phyloP scores from a whole-genome alignment of 2,888 invertebrate species.

The Pantelozetes paolii region DNA sequence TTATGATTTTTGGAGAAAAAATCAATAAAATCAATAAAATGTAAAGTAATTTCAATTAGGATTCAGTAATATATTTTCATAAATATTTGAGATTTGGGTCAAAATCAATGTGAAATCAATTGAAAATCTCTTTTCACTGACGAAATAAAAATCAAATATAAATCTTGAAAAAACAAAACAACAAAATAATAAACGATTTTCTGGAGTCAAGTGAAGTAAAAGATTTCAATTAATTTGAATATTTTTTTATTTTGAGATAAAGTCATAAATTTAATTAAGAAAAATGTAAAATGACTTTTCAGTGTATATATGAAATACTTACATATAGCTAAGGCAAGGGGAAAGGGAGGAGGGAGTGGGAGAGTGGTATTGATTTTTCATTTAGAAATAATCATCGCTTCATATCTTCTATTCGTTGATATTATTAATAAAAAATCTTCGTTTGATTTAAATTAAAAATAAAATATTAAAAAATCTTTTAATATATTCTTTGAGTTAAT shows the following conservation, averaged over 20 bases:
- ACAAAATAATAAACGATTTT: neutral
- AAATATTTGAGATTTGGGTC: neutral
- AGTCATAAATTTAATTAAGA: conserved; percentile 34
- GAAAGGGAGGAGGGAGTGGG: neutral
- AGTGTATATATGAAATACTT: neutral
- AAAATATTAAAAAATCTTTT: neutral
- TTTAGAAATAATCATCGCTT: conserved; percentile 17
- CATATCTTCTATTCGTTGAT: neutral
- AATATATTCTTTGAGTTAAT: neutral
- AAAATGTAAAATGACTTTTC: conserved; percentile 2
- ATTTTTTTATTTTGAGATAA: conserved; percentile 27
- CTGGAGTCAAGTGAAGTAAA: neutral
- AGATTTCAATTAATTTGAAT: conserved; percentile 17
- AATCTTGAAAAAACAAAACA: neutral
- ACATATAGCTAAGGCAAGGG: neutral
- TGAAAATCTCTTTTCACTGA: neutral
- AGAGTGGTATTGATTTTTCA: conserved; percentile 23
- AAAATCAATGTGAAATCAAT: neutral
- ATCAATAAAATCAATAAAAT: neutral
- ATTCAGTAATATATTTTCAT: neutral
- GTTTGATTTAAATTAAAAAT: conserved; percentile 25
- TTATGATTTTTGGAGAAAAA: neutral
- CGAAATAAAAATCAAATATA: neutral
- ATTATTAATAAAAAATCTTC: neutral
- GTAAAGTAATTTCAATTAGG: neutral